Base-by-base conservation (phyloP, 2,888 invertebrate genomes). In the Amaurobius ferox region DNA sequence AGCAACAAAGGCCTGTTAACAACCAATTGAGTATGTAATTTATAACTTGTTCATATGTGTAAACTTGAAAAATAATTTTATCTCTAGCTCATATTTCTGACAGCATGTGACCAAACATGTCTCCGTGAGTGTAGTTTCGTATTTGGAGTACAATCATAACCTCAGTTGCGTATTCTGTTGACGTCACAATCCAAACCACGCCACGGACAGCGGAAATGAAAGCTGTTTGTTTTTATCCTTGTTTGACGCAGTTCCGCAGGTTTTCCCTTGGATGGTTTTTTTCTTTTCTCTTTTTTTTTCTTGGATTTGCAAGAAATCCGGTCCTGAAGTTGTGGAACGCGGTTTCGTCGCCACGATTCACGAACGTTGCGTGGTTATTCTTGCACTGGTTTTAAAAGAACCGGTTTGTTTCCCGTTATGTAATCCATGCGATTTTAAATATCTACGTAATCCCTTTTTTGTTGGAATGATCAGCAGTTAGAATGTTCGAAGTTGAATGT, bases 221-320 rank as follows among this genome's bases (percentile, higher is more conserved):
- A 23, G n/a, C 26, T 61, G 61, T 61, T 61, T 61, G 61, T 61
- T 61, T 61, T 61, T 26, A n/a, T 61, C 61, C 13, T 28, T 7
- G 61, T 16, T 61, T 61, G 61, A 61, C 61, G 61, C 61, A 61
- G 61, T 61, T 61, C 61, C 61, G 61, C 26, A 28, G 26, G 7
- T 26, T 7, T 0, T 7, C 11, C 11, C 11, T 61, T n/a, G n/a
- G n/a, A n/a, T n/a, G n/a, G n/a, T 28, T 23, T 61, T 26, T 26
- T 28, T 61, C 26, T 26, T 28, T 48, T 16, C n/a, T 7, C 48
- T 19, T 26, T 61, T 28, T 7, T 16, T 44, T 28, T 61, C 26
- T 7, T 19, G 9, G 5, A 35, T n/a, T n/a, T n/a, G n/a, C n/a
- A 35, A 61, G 61, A 26, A 61, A 28, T 61, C 28, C 61, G 26